phyloP scores from a whole-genome alignment of 2,113 vertebrate species.

The Pithys albifrons region DNA sequence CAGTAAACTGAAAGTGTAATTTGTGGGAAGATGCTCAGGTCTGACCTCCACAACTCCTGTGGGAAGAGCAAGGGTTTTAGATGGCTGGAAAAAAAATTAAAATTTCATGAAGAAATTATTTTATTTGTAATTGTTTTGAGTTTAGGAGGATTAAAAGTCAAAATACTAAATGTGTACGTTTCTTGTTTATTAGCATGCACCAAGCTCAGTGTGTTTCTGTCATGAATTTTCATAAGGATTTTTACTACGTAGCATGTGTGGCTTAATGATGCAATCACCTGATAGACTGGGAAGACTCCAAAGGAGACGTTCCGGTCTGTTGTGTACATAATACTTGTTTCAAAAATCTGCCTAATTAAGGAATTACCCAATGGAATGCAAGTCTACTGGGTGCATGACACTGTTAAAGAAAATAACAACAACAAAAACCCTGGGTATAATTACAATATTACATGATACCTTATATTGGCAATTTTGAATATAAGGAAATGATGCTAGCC shows the following conservation, averaged over 20 bases:
- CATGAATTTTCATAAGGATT: conserved; percentile 82
- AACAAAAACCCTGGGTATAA: conserved; percentile 54
- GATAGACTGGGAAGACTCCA: conserved; percentile 75
- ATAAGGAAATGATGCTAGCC: not conserved
- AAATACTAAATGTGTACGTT: conserved; percentile 44
- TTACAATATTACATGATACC: conserved; percentile 56
- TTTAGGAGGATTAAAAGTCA: conserved; percentile 8
- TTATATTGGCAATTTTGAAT: conserved; percentile 57
- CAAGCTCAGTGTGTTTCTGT: conserved; percentile 65
- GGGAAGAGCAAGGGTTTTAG: not conserved
- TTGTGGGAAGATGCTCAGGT: not conserved
- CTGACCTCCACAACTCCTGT: not conserved
- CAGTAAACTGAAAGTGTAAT: not conserved
- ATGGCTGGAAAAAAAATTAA: not conserved
- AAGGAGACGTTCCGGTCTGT: conserved; percentile 79
- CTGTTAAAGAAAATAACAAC: conserved; percentile 65
- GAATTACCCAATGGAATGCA: conserved; percentile 75
- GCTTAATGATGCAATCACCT: conserved; percentile 82
- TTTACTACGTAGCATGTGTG: conserved; percentile 78
- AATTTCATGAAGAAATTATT: not conserved
- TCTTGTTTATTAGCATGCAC: conserved; percentile 66
- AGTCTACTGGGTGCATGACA: conserved; percentile 64
- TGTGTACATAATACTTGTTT: conserved; percentile 81
- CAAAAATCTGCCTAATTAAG: conserved; percentile 80
- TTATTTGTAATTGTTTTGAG: conserved; percentile 39